These are phyloP conservation scores for Silvanus unidentatus DNA, from an alignment of 2,888 invertebrate genomes.

Conservation along the genomic window DNA sequence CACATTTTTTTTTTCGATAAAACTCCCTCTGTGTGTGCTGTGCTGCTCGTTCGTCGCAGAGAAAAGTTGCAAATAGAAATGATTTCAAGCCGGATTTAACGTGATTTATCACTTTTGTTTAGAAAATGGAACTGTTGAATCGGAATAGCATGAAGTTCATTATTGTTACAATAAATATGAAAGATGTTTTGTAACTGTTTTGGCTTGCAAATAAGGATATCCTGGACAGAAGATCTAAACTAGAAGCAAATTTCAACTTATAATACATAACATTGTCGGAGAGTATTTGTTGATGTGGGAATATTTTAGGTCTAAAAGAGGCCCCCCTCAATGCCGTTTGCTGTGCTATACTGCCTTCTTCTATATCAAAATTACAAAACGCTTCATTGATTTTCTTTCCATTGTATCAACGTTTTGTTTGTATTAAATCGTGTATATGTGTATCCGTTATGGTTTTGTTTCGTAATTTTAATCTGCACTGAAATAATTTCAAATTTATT, in stretches of 20 bases:
- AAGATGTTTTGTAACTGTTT: constrained; percentile 8
- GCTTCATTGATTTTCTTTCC: constrained; percentile 10
- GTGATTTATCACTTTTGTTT: not conserved
- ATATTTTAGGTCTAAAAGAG: no score
- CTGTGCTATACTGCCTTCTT: no score
- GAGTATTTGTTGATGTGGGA: no score
- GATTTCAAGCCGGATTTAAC: constrained; percentile 1
- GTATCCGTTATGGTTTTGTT: constrained; percentile 1
- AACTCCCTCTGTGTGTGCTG: no score
- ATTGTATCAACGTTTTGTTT: constrained; percentile 11
- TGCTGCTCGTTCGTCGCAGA: no score
- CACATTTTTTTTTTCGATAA: no score
- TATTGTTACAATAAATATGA: constrained; percentile 1
- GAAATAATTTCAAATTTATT: constrained; percentile 21
- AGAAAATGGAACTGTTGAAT: not conserved
- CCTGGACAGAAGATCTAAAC: constrained; percentile 10
- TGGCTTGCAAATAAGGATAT: constrained; percentile 12
- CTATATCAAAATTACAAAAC: constrained; percentile 14
- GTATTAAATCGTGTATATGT: not conserved
- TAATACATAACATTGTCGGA: no score
- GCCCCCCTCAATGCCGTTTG: no score
- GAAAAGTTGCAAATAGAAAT: not conserved
- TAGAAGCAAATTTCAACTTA: constrained; percentile 2
- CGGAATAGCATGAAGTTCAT: constrained; percentile 1
- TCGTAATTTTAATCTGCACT: constrained; percentile 14